Conservation (phyloP, 2,797 vertebrate species). For the Pipistrellus pygmaeus region DNA sequence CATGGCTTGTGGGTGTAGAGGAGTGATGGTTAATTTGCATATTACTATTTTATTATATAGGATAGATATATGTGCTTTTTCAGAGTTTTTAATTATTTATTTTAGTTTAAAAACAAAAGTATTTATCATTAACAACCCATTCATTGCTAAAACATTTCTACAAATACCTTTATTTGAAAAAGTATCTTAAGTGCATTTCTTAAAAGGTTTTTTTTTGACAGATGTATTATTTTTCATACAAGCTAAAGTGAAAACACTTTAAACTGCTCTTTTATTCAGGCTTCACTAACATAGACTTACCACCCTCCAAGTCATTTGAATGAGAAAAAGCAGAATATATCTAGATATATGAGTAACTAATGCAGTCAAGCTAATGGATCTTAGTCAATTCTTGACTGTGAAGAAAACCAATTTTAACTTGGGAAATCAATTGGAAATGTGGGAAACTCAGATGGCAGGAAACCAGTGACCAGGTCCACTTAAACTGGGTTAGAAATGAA, state of each 20-base stretch:
- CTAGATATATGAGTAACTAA: conserved; percentile 63
- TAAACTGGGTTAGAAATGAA: conserved; percentile 75
- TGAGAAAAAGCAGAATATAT: conserved; percentile 57
- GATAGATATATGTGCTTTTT: neutral
- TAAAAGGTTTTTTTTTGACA: conserved; percentile 23
- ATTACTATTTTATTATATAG: no score
- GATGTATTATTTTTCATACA: neutral
- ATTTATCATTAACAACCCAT: neutral
- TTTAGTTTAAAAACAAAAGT: conserved; percentile 46
- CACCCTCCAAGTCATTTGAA: conserved; percentile 56
- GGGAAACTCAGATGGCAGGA: conserved; percentile 54
- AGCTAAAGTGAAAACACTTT: conserved; percentile 41
- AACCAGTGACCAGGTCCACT: conserved; percentile 64
- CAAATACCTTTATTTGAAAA: neutral
- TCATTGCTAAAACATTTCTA: neutral
- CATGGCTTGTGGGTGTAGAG: no score
- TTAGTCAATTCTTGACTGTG: conserved; percentile 70
- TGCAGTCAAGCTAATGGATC: conserved; percentile 63
- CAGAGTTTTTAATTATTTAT: neutral
- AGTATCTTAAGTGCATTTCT: neutral
- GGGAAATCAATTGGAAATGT: conserved; percentile 72
- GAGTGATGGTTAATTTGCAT: no score
- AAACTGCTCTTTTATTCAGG: conserved; percentile 44
- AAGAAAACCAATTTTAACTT: conserved; percentile 76
- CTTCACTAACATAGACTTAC: conserved; percentile 4